Percentiles rank a stretch among this genome's conserved stretches.
phyloP scores from a whole-genome alignment of 2,797 vertebrate species.

The Dromococcyx pavoninus region DNA sequence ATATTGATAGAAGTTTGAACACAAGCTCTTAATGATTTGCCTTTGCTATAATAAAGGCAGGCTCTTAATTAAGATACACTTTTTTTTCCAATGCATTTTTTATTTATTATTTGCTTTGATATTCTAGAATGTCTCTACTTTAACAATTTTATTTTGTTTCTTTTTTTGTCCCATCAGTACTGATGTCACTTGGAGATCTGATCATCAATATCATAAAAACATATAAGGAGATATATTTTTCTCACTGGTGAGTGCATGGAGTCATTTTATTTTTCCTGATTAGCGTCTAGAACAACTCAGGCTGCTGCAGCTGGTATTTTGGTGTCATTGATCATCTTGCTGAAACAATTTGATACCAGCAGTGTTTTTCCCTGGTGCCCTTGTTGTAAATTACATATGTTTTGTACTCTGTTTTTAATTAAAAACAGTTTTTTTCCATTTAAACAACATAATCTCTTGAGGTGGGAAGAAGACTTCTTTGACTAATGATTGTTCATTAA shows the following conservation, averaged over 20 bases:
- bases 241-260: conserved; percentile 19
- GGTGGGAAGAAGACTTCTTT: not conserved
- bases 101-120: not conserved
- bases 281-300: not conserved
- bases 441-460: conserved; percentile 7
- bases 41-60: not conserved
- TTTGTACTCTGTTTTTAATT: conserved; percentile 6
- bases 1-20: not conserved
- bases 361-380: not conserved
- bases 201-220: not conserved
- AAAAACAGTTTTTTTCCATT: not conserved
- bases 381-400: not conserved
- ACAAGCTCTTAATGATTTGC: not conserved
- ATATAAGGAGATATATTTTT: not conserved
- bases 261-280: not conserved
- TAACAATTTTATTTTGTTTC: not conserved
- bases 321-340: not conserved
- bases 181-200: not conserved
- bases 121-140: not conserved
- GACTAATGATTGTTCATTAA: not conserved
- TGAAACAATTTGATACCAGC: not conserved
- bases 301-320: not conserved
- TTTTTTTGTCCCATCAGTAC: not conserved
- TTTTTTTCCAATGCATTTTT: not conserved
- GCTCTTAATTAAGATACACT: not conserved